Evolutionary conservation across 1,140 invertebrate species (phyloP), one percentile per base, ranked within the genome.

Genomic region (Drosophila malerkotliana): DNA sequence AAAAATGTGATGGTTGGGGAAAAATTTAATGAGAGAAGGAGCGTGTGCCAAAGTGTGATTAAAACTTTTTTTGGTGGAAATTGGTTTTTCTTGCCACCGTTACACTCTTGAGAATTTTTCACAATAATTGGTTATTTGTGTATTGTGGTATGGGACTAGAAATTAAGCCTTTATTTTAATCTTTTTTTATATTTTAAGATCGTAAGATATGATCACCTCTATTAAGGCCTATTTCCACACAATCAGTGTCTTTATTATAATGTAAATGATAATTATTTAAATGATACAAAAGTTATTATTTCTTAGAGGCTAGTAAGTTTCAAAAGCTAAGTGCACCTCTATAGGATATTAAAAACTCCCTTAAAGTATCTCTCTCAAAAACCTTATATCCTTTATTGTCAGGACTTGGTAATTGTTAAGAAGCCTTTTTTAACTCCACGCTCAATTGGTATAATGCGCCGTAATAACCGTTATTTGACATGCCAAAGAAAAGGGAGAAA

Each of bases 11-110:
- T 26, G 32, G 28, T 44, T 32, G 32, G 61, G 58, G 37, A 55
- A 41, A 67, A 85, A 80, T 85, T 81, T 72, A 85, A 85, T 87
- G 82, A 72, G 73, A 63, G 72, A n/a, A 14, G 14, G 62, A 78
- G 80, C 82, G 78, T 79, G 72, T 72, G 82, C 82, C 78, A 79
- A 85, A 87, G 82, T 87, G 82, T 87, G 82, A 87, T 87, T 87
- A 87, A 87, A 87, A 87, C 82, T 87, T 87, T 87, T 54, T 73
- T 47, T 26, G 6, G 18, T 4, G n/a, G 41, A 49, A 74, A 64
- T 74, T 41, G 37, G 45, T 6, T 44, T 53, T 52, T 39, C 15
- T 26, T 32, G 63, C 24, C 45, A 39, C 56, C 66, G 26, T 54
- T 37, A 30, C 0, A 37, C 34, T n/a, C 34, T 37, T 37, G 34